Percentiles rank a stretch among this genome's conserved stretches.
Evolutionary conservation across 2,888 invertebrate genomes (phyloP).

Genomic region (Xanthorhoe designata): DNA sequence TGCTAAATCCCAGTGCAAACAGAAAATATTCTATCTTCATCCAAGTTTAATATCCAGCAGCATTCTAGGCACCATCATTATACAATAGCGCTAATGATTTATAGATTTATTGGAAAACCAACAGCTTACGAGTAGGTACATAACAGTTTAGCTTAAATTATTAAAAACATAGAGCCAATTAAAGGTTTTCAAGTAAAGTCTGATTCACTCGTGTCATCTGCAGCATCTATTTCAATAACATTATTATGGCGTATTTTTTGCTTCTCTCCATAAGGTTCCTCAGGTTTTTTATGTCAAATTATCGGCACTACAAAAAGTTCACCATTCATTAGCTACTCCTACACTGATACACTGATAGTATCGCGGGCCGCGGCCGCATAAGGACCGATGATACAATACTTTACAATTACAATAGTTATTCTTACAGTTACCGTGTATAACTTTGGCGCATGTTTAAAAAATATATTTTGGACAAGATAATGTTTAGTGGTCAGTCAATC

Average conservation of each 20-base stretch:
- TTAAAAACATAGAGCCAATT: too few relatives aligned
- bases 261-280: constrained; percentile 24
- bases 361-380: constrained; percentile 29
- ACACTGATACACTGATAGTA: constrained; percentile 28
- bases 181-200: too few relatives aligned
- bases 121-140: too few relatives aligned
- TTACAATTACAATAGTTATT: constrained; percentile 29
- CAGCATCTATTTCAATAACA: constrained; percentile 22
- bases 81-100: too few relatives aligned
- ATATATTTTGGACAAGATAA: not conserved
- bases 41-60: too few relatives aligned
- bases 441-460: constrained; percentile 3
- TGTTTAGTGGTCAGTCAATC: too few relatives aligned
- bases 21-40: too few relatives aligned
- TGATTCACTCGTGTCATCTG: not conserved
- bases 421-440: not conserved
- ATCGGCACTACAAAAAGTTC: constrained; percentile 40
- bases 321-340: constrained; percentile 39
- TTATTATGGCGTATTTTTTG: constrained; percentile 21
- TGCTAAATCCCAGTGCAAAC: too few relatives aligned
- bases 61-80: too few relatives aligned
- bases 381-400: constrained; percentile 43
- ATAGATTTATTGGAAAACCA: too few relatives aligned
- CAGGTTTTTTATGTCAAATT: constrained; percentile 34
- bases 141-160: too few relatives aligned